phyloP scores from a whole-genome alignment of 1,140 invertebrate species.

The Apocrypta bakeri region DNA sequence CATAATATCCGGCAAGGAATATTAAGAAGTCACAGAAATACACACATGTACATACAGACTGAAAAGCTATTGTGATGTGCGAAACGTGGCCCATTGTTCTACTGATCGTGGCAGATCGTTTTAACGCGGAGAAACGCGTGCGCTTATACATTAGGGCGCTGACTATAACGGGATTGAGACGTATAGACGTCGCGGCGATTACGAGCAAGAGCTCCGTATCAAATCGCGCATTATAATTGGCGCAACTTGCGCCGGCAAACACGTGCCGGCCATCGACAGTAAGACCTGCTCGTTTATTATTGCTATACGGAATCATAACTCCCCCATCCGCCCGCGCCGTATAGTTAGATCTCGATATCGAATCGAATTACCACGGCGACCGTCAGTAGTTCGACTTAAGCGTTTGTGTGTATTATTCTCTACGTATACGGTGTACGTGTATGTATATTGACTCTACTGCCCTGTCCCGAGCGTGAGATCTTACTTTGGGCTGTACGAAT shows the following conservation, averaged over 20 bases:
- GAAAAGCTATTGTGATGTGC: neutral
- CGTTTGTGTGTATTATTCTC: neutral
- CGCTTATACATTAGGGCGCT: neutral
- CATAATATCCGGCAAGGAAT: neutral
- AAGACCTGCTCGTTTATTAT: slow-evolving; percentile 73
- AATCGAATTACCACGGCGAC: slow-evolving; percentile 69
- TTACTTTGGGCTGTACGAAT: neutral
- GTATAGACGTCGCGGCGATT: slow-evolving; percentile 55
- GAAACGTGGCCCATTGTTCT: slow-evolving; percentile 27
- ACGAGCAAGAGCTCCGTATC: slow-evolving; percentile 60
- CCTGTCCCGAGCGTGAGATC: neutral
- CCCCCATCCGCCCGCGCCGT: neutral
- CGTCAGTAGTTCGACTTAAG: slow-evolving; percentile 17
- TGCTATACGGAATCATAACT: slow-evolving; percentile 67
- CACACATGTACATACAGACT: neutral
- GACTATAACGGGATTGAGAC: slow-evolving; percentile 61
- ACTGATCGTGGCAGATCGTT: neutral
- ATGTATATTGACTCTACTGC: neutral
- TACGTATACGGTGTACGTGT: too few relatives aligned
- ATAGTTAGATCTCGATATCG: slow-evolving; percentile 63
- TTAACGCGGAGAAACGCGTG: slow-evolving; percentile 12
- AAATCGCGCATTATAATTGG: slow-evolving; percentile 73
- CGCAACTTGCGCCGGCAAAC: slow-evolving; percentile 57
- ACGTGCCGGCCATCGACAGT: slow-evolving; percentile 67
- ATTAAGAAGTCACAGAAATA: slow-evolving; percentile 40